phyloP scores from a whole-genome alignment of 2,113 vertebrate genomes.

The Istiophorus platypterus region DNA sequence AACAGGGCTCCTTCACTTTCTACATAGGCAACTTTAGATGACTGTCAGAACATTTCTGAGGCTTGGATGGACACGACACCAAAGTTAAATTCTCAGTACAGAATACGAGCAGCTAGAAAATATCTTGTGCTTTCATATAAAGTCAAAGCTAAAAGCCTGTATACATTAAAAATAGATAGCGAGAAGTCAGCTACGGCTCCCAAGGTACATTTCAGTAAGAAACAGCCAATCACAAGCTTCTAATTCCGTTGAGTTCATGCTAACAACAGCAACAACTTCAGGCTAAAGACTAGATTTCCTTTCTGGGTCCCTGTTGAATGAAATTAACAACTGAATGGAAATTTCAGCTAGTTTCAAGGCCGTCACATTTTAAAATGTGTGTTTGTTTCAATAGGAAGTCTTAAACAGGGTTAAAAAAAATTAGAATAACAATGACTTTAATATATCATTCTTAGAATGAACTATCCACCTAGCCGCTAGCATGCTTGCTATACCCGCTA shows the following conservation, averaged over 20 bases:
- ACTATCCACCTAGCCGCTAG: neutral
- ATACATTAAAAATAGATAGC: neutral
- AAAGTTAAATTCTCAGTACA: neutral
- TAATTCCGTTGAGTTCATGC: neutral
- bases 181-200: neutral
- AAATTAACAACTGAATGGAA: too few relatives aligned
- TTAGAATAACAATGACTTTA: neutral
- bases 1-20: neutral
- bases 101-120: neutral
- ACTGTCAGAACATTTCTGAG: neutral
- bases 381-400: neutral
- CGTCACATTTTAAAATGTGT: too few relatives aligned
- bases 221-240: neutral
- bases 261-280: too few relatives aligned
- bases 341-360: too few relatives aligned
- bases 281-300: neutral
- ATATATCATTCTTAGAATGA: neutral
- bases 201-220: neutral
- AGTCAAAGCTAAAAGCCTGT: neutral
- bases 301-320: neutral
- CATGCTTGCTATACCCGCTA: neutral
- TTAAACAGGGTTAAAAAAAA: too few relatives aligned
- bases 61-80: neutral
- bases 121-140: neutral
- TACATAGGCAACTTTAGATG: neutral